Conservation (phyloP, 2,797 vertebrate genomes). For the Cossypha polioptera region DNA sequence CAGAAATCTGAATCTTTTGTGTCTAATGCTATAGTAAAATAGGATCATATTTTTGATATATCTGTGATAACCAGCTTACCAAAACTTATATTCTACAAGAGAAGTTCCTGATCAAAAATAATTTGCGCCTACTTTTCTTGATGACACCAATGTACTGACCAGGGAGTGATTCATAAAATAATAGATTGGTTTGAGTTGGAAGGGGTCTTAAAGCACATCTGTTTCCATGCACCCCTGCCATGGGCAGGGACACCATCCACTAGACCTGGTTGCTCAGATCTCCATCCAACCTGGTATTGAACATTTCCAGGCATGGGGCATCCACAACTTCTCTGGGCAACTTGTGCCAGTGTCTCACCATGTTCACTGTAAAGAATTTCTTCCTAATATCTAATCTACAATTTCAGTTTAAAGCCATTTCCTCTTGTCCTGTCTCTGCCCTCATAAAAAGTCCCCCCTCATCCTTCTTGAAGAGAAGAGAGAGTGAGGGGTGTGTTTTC, state of each 20-base stretch:
- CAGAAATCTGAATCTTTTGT: neutral
- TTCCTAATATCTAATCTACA: neutral
- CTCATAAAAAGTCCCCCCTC: neutral
- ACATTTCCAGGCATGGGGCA: too few relatives aligned
- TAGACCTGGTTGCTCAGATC: neutral
- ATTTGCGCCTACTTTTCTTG: neutral
- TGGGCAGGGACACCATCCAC: neutral
- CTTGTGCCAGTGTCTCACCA: neutral
- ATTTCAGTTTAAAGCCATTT: neutral
- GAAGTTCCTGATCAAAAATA: neutral
- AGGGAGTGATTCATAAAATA: neutral
- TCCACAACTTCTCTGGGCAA: too few relatives aligned
- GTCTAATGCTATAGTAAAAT: neutral
- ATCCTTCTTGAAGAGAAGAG: neutral
- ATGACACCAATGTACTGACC: neutral
- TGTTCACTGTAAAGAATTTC: neutral
- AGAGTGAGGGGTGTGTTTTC: accelerated
- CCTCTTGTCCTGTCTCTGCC: neutral
- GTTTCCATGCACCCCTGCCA: neutral
- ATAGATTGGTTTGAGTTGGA: neutral
- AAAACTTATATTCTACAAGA: neutral
- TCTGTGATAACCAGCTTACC: neutral
- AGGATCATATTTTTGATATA: neutral
- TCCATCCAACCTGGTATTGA: neutral
- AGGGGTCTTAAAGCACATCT: neutral